Evolutionary conservation across 2,888 invertebrate genomes (phyloP), one percentile per base, ranked within the genome.

Genomic region (Serrognathus titanus): DNA sequence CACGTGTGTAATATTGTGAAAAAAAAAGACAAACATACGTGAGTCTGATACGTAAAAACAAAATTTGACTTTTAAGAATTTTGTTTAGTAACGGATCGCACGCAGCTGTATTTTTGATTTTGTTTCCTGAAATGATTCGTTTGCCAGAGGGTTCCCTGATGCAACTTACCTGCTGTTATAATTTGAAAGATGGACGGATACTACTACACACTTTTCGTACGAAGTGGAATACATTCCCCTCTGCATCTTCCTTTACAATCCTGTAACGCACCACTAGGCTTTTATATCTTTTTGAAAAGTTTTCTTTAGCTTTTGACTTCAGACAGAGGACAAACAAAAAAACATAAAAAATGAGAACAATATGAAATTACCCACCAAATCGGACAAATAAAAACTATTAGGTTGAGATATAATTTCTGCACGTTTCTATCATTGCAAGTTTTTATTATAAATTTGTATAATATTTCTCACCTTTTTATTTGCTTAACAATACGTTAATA

Each of bases 201-300:
- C 66, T 68, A 77, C 72, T 80, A 82, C 75, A 81, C 79, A 77
- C 80, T 82, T 79, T 81, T 82, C 75, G 80, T 79, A 74, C 81
- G 81, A 71, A 83, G 79, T 74, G 83, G 83, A 77, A 82, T 82
- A 79, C 82, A 82, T 79, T 82, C 82, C 75, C 82, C 82, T 72
- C 79, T 80, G 73, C 82, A 82, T 78, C 72, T 65, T 68, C 73
- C 71, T 68, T 71, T 75, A 73, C 70, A 72, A 66, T 74, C 77
- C 78, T 77, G 77, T 69, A 77, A 76, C 66, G 69, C 66, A 71
- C 63, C 65, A 67, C 62, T 63, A 62, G 55, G 53, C 61, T 54
- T 31, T 31, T 43, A 43, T 43, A 16, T 43, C 43, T 43, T 16
- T 43, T 43, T 43, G 43, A 43, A 43, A 43, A 9, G 43, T 43